Percentiles rank a stretch among this genome's conserved stretches.
These are phyloP conservation scores for Drosophila paranaensis DNA, from an alignment of 2,888 invertebrate genomes.

Conservation along the genomic window DNA sequence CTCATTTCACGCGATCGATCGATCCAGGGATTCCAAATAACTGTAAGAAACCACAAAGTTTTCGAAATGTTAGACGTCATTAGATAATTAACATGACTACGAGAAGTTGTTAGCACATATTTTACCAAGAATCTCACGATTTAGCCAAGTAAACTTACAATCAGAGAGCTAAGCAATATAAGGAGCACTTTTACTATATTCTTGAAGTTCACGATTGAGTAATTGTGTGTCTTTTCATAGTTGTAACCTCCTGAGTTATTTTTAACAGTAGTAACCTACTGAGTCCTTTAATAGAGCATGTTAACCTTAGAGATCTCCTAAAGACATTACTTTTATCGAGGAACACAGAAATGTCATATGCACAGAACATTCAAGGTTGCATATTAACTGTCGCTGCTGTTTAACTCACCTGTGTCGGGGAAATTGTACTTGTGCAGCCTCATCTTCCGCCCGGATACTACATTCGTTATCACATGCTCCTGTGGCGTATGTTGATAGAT, in stretches of 20 bases:
- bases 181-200: too few relatives aligned
- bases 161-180: too few relatives aligned
- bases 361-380: too few relatives aligned
- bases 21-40: slow-evolving; percentile 98
- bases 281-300: too few relatives aligned
- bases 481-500: slow-evolving; percentile 97
- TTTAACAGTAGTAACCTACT: too few relatives aligned
- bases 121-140: too few relatives aligned
- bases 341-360: not conserved
- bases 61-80: not conserved
- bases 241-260: too few relatives aligned
- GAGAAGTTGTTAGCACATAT: too few relatives aligned
- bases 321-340: not conserved
- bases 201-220: too few relatives aligned
- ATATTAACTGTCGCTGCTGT: not conserved
- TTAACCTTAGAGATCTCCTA: too few relatives aligned
- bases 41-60: slow-evolving; percentile 82
- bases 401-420: slow-evolving; percentile 91
- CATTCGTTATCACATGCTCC: slow-evolving; percentile 96
- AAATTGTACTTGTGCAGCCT: slow-evolving; percentile 97
- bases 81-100: not conserved
- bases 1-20: slow-evolving; percentile 96
- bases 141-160: too few relatives aligned
- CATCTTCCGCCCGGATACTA: slow-evolving; percentile 96
- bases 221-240: too few relatives aligned